These are phyloP conservation scores for Anagyrus pseudococci DNA, from an alignment of 2,888 invertebrate species.

Conservation along the genomic window DNA sequence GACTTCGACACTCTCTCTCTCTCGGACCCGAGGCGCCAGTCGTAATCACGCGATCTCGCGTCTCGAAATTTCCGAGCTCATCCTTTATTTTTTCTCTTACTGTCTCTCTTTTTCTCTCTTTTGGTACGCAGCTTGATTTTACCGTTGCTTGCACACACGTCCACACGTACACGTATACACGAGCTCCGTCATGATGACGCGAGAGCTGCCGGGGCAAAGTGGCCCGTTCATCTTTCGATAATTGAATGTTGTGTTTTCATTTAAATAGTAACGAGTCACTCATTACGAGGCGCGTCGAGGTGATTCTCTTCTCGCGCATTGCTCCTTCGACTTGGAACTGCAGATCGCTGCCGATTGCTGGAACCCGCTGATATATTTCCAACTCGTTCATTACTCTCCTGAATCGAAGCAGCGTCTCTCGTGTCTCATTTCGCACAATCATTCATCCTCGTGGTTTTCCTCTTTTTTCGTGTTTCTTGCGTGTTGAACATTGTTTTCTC, in stretches of 20 bases:
- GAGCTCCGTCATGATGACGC: too few relatives aligned
- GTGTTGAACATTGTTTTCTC: too few relatives aligned
- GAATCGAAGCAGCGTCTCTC: too few relatives aligned
- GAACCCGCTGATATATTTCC: too few relatives aligned
- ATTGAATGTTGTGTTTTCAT: conserved; percentile 38
- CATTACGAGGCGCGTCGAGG: conserved; percentile 13
- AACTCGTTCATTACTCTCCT: too few relatives aligned
- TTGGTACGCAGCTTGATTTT: not conserved
- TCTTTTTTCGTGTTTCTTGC: too few relatives aligned
- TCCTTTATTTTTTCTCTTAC: conserved; percentile 2
- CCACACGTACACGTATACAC: not conserved
- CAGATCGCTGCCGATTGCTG: too few relatives aligned
- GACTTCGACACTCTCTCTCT: not conserved
- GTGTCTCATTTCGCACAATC: too few relatives aligned
- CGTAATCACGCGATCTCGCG: not conserved
- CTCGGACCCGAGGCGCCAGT: not conserved
- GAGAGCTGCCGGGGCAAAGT: conserved; percentile 12
- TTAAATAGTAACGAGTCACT: conserved; percentile 35
- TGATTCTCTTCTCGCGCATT: conserved; percentile 14
- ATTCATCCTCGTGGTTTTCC: too few relatives aligned
- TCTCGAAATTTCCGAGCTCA: not conserved
- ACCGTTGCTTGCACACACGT: conserved; percentile 11
- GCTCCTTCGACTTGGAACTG: not conserved
- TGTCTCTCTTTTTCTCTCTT: not conserved
- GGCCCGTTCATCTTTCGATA: conserved; percentile 36